Evolutionary conservation across 2,888 invertebrate genomes (phyloP), one percentile per base, ranked within the genome.

Genomic region (Phrixothrix hirtus): DNA sequence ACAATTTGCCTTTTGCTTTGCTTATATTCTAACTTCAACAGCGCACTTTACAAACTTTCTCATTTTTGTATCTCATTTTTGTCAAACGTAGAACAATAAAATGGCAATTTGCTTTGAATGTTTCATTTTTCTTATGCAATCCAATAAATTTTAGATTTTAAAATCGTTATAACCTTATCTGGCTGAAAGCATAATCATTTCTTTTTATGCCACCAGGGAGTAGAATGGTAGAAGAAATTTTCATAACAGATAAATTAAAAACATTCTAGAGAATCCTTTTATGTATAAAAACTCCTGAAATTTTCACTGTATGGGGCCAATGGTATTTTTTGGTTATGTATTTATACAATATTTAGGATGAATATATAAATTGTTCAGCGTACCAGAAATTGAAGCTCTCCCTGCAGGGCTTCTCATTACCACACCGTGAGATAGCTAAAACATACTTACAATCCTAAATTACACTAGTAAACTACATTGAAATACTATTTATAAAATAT

Each of bases 301-400:
- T 21, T 36, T n/a, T 43, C 21, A 25, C 36, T 36, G 36, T 35
- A 11, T 15, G 14, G 25, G 13, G 34, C n/a, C n/a, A n/a, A n/a
- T n/a, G n/a, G n/a, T n/a, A n/a, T n/a, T n/a, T n/a, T n/a, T n/a
- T n/a, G n/a, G n/a, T n/a, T n/a, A n/a, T n/a, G n/a, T n/a, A n/a
- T 17, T 15, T 25, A 61, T 61, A 58, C 60, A 59, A 56, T 60
- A 58, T 55, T 58, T 59, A 57, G 44, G 51, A 55, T 49, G 55
- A 57, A 59, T 60, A 61, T 62, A 62, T 61, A 64, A 64, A 64
- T 62, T 64, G 61, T 60, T 59, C 55, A 57, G 57, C 60, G 58
- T 37, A 52, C 55, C 57, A 58, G 59, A 64, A 64, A 60, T 62
- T 62, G 64, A 61, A 60, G 57, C 37, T 36, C 32, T 45, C 34